Conservation (phyloP, 2,113 vertebrate species). For the Thryonomys swinderianus region DNA sequence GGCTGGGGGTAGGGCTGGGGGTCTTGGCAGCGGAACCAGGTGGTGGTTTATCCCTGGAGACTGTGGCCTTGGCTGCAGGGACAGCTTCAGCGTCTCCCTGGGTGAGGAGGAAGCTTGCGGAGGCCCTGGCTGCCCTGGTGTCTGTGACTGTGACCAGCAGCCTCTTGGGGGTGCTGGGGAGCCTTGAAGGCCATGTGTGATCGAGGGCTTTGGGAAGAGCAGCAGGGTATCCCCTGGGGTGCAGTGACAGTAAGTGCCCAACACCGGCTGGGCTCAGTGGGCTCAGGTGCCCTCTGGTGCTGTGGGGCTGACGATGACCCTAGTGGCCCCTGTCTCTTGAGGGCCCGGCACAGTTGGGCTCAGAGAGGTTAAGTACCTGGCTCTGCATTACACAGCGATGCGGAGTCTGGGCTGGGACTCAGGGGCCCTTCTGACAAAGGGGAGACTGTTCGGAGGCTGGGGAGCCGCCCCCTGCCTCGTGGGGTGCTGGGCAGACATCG, state of each 20-base stretch:
- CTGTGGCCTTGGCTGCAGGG: accelerated
- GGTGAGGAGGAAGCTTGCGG: accelerated
- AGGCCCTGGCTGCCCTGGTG: accelerated
- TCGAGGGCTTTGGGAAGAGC: neutral
- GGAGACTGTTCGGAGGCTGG: accelerated
- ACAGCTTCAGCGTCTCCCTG: neutral
- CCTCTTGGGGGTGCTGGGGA: accelerated
- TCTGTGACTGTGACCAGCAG: neutral
- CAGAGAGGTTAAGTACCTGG: neutral
- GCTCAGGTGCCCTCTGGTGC: accelerated
- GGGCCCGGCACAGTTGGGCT: accelerated
- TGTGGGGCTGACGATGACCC: accelerated
- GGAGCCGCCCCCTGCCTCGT: neutral
- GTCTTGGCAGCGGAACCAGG: neutral
- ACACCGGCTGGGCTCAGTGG: accelerated
- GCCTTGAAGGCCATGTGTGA: neutral
- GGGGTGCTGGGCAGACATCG: neutral
- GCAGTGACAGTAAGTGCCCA: accelerated
- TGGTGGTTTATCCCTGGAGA: neutral
- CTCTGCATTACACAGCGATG: neutral
- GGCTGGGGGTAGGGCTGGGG: accelerated
- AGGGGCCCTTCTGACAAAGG: neutral
- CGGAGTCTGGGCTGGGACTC: neutral
- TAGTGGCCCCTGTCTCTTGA: accelerated
- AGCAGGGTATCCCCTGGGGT: accelerated